Conservation (phyloP, 1,140 invertebrate species). For the Caerostris extrusa region DNA sequence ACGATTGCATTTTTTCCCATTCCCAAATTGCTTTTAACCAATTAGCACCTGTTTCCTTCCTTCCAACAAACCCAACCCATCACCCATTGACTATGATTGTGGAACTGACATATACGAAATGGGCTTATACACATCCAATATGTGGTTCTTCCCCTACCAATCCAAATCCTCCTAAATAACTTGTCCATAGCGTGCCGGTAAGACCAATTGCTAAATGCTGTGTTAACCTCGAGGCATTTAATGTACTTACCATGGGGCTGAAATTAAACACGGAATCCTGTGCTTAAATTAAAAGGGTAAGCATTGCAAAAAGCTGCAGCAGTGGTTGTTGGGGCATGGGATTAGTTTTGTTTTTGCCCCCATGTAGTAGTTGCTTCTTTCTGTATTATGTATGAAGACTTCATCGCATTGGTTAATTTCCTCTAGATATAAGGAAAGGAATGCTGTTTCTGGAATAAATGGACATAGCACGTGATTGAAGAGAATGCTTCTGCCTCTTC, state of each 20-base stretch:
- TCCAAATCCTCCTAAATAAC: neutral
- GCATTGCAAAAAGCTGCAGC: neutral
- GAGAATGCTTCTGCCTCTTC: neutral
- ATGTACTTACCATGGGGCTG: too few relatives aligned
- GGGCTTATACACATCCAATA: conserved; percentile 19
- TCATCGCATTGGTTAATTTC: conserved; percentile 36
- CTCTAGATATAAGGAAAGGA: neutral
- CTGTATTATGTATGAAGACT: conserved; percentile 51
- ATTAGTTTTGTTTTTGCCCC: neutral
- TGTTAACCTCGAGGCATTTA: conserved; percentile 7
- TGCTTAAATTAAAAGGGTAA: conserved; percentile 61
- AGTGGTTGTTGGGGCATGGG: neutral
- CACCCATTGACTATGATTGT: neutral
- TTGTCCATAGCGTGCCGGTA: neutral
- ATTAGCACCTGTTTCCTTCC: neutral
- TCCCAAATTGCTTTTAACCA: neutral
- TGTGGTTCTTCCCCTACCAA: neutral
- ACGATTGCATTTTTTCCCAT: neutral
- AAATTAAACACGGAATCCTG: conserved; percentile 65
- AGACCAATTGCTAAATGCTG: neutral
- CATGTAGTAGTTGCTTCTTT: neutral
- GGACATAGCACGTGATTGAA: neutral
- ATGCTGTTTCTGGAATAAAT: neutral
- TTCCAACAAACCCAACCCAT: neutral
- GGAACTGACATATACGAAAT: neutral